These are phyloP conservation scores for Phoenoteleia sp. DNA, from an alignment of 2,888 invertebrate genomes.

Conservation along the genomic window DNA sequence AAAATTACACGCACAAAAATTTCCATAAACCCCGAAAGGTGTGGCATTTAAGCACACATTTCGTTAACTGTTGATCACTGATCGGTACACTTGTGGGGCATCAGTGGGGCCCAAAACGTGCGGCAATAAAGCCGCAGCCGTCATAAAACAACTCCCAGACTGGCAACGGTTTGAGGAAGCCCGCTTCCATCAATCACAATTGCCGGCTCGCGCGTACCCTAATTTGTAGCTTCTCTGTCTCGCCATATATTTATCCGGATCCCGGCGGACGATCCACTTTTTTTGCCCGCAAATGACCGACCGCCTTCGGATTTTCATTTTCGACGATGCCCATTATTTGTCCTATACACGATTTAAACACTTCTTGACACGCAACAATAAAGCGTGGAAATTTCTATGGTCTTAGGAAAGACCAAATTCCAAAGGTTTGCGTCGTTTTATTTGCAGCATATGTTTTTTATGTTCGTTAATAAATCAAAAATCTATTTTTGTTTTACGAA, in stretches of 20 bases:
- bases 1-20: conserved; percentile 20
- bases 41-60: conserved; percentile 32
- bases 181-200: conserved; percentile 69
- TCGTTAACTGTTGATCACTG: conserved; percentile 36
- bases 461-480: too few relatives aligned
- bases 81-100: conserved; percentile 44
- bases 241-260: conserved; percentile 63
- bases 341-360: conserved; percentile 39
- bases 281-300: conserved; percentile 33
- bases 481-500: too few relatives aligned
- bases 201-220: conserved; percentile 62
- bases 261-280: conserved; percentile 37
- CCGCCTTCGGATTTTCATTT: conserved; percentile 56
- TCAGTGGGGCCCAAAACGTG: conserved; percentile 28
- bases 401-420: neutral
- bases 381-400: conserved; percentile 8
- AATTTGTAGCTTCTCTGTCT: conserved; percentile 64
- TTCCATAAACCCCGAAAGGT: conserved; percentile 48
- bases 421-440: neutral
- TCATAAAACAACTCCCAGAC: conserved; percentile 58
- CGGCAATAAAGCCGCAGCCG: conserved; percentile 53
- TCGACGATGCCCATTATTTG: conserved; percentile 56
- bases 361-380: conserved; percentile 41
- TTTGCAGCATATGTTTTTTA: too few relatives aligned
- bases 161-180: conserved; percentile 46